Evolutionary conservation across 1,140 invertebrate species (phyloP), one percentile per base, ranked within the genome.

Genomic region (Pissodes strobi): DNA sequence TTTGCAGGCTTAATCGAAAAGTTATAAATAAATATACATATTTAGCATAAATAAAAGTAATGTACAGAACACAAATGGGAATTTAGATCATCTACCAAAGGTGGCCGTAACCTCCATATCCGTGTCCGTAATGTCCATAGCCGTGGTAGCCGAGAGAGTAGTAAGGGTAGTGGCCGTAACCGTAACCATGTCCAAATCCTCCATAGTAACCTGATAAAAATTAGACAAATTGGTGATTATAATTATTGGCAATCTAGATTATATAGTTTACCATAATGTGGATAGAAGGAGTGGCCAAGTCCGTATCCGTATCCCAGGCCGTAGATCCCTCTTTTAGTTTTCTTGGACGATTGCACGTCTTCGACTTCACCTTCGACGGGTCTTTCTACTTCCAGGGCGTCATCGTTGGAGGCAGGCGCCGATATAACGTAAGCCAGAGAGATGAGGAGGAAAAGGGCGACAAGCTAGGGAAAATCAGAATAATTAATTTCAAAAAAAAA

Each of bases 221-320:
- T 6, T 17, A 41, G 15, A 41, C 15, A n/a, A 41, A n/a, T 8
- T 17, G 13, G 17, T 17, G 8, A 12, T 43, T 8, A 17, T 55
- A 57, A 25, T 59, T 62, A 41, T 61, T 27, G 46, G 43, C 53
- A 27, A 61, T 57, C 25, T 57, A 43, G 41, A 51, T n/a, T n/a
- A n/a, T n/a, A n/a, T n/a, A n/a, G n/a, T 12, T 52, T 25, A 60
- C 49, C 58, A 62, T 67, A 58, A 4, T n/a, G n/a, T n/a, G 34
- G 48, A 30, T 63, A 63, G 45, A 51, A 38, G 4, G 61, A 56
- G 9, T 46, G 23, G 49, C 62, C 61, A 56, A 67, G 61, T 9
- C 70, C 69, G 37, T 71, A 64, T 15, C 70, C 70, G 23, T 62
- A 65, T 0, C 64, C 61, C 22, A 68, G 68, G 15, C 71, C 71